phyloP scores from a whole-genome alignment of 2,888 invertebrate genomes.

The Bembecia ichneumoniformis region DNA sequence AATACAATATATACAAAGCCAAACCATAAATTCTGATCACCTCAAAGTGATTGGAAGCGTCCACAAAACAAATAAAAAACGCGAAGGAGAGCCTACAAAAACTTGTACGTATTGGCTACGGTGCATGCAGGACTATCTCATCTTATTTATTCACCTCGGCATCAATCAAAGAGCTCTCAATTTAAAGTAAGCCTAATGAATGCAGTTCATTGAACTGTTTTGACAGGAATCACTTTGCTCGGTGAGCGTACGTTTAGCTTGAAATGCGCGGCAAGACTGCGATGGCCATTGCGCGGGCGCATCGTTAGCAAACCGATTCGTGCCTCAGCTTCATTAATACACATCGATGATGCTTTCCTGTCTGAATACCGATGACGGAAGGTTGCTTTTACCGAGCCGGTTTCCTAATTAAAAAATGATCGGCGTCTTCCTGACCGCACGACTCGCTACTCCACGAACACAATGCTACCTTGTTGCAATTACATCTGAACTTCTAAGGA shows the following conservation, averaged over 20 bases:
- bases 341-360: constrained; percentile 64
- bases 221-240: constrained; percentile 25
- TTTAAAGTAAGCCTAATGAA: neutral
- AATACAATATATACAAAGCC: too few relatives aligned
- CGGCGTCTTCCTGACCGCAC: constrained; percentile 26
- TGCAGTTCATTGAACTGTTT: constrained; percentile 35
- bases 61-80: neutral
- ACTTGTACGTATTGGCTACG: neutral
- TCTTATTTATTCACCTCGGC: neutral
- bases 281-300: constrained; percentile 31
- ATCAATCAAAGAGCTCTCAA: neutral
- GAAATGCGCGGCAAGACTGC: constrained; percentile 51
- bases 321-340: constrained; percentile 61
- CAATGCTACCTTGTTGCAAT: constrained; percentile 5
- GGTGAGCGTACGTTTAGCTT: constrained; percentile 39
- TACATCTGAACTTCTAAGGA: neutral
- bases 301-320: constrained; percentile 31
- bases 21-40: too few relatives aligned
- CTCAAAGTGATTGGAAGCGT: too few relatives aligned
- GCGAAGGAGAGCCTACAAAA: neutral
- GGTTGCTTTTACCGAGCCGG: constrained; percentile 61
- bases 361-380: constrained; percentile 55
- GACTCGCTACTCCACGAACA: constrained; percentile 9
- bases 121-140: neutral
- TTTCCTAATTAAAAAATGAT: constrained; percentile 66